Evolutionary conservation across 2,888 invertebrate genomes (phyloP), one percentile per base, ranked within the genome.

Genomic region (Nudaria mundana): DNA sequence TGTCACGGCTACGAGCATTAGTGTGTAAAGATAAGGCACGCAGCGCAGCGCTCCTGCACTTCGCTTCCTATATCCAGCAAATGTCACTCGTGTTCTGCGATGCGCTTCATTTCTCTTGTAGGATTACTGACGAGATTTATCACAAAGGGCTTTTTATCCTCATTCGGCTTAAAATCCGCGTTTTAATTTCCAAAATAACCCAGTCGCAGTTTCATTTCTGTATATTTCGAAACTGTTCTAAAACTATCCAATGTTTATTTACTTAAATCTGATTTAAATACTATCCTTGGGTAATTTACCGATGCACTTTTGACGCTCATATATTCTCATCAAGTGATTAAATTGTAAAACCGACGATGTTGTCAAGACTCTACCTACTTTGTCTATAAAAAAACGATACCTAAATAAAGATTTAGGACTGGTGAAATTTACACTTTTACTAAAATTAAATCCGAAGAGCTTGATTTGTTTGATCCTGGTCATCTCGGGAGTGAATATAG

Each of bases 1-100:
- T n/a, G 33, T 24, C 29, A 41, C 23, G 18, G 33, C 29, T 44
- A 40, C 45, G 54, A 60, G 59, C 52, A 50, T 49, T 42, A 25
- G 40, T 38, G 36, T 58, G 44, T 54, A 53, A 47, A 82, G 84
- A 85, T 85, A 85, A 81, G 79, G 80, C 85, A 85, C 84, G 83
- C 56, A 59, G 41, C 44, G 31, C 61, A 59, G 52, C 58, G 60
- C 35, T 8, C 7, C 20, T 20, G 5, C 20, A 20, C 20, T n/a
- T n/a, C 48, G 45, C 57, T 49, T 54, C 62, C 55, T 59, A 41
- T 48, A 43, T 53, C 53, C 56, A 60, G 63, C 56, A 61, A 65
- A 66, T 64, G 63, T 48, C 51, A 37, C 44, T 48, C 63, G 54
- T 59, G n/a, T n/a, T n/a, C n/a, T 57, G 58, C 43, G 59, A 66